Percentiles rank a stretch among this genome's conserved stretches.
Conservation (phyloP, 2,888 invertebrate genomes). For the Synergus japonicus region DNA sequence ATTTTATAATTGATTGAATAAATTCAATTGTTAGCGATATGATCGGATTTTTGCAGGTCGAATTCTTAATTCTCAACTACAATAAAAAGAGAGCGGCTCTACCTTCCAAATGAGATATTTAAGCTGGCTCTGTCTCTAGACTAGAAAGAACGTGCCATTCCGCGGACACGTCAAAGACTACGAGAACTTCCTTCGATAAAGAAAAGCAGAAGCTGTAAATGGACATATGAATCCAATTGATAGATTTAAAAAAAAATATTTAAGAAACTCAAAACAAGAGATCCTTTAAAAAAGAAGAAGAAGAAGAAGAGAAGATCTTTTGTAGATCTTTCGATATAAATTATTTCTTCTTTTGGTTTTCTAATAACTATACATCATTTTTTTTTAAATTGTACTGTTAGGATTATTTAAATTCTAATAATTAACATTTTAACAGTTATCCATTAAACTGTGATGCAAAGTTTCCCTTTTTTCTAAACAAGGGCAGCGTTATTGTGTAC, state of each 20-base stretch:
- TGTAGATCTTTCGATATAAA: too few relatives aligned
- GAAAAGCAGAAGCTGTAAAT: conserved; percentile 34
- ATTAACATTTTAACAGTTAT: neutral
- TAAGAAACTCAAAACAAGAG: neutral
- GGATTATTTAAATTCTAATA: neutral
- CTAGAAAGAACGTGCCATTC: conserved; percentile 70
- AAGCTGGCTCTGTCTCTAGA: conserved; percentile 64
- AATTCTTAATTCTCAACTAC: conserved; percentile 3
- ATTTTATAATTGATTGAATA: neutral
- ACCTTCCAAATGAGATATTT: conserved; percentile 20
- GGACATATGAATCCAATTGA: neutral
- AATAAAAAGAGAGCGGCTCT: conserved; percentile 24
- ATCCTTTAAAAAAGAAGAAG: neutral
- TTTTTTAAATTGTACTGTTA: neutral
- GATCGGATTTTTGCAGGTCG: neutral
- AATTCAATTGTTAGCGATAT: neutral
- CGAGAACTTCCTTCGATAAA: conserved; percentile 47
- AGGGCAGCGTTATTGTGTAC: neutral
- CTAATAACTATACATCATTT: too few relatives aligned
- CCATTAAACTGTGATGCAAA: neutral
- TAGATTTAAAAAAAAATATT: neutral
- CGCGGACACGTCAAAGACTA: conserved; percentile 55
- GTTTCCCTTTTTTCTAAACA: neutral
- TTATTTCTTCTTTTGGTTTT: too few relatives aligned
- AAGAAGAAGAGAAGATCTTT: too few relatives aligned